Evolutionary conservation across 1,140 invertebrate species (phyloP).

Genomic region (Laupala kohalensis): DNA sequence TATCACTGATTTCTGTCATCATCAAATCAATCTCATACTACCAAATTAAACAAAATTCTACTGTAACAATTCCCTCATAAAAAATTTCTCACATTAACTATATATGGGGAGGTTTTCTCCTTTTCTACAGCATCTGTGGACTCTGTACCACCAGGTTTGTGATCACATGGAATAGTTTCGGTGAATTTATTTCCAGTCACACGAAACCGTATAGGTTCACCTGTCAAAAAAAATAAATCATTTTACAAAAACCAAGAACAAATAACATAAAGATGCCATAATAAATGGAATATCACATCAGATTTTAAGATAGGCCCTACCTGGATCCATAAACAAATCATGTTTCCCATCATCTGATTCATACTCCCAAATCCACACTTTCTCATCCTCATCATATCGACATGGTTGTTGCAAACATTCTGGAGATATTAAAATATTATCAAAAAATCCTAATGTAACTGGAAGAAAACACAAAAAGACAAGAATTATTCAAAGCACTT

Average conservation of each 20-base stretch:
- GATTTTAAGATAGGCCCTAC: slow-evolving; percentile 27
- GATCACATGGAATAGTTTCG: slow-evolving; percentile 59
- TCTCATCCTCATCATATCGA: slow-evolving; percentile 83
- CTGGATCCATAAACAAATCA: slow-evolving; percentile 77
- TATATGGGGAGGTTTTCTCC: slow-evolving; percentile 55
- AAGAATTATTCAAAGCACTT: background rate
- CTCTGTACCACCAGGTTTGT: slow-evolving; percentile 30
- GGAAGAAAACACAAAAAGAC: slow-evolving; percentile 11
- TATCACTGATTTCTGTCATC: too few relatives aligned
- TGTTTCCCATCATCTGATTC: slow-evolving; percentile 74
- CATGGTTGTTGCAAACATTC: slow-evolving; percentile 79
- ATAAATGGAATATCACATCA: too few relatives aligned
- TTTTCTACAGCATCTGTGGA: slow-evolving; percentile 36
- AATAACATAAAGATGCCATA: too few relatives aligned
- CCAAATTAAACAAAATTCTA: slow-evolving; percentile 8
- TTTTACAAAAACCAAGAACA: background rate
- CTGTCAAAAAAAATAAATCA: slow-evolving; percentile 44
- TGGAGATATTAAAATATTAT: slow-evolving; percentile 85
- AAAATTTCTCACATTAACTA: slow-evolving; percentile 44
- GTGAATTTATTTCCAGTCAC: slow-evolving; percentile 78
- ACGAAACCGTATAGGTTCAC: slow-evolving; percentile 79
- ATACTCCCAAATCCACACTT: slow-evolving; percentile 93
- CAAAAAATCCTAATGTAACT: slow-evolving; percentile 89
- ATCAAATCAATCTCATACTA: too few relatives aligned
- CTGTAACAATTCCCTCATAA: slow-evolving; percentile 11